A percentile compares a stretch with the other conserved stretches of the same genome.
These are phyloP conservation scores for Chelmon rostratus DNA, from an alignment of 2,797 vertebrate genomes.

Conservation along the genomic window DNA sequence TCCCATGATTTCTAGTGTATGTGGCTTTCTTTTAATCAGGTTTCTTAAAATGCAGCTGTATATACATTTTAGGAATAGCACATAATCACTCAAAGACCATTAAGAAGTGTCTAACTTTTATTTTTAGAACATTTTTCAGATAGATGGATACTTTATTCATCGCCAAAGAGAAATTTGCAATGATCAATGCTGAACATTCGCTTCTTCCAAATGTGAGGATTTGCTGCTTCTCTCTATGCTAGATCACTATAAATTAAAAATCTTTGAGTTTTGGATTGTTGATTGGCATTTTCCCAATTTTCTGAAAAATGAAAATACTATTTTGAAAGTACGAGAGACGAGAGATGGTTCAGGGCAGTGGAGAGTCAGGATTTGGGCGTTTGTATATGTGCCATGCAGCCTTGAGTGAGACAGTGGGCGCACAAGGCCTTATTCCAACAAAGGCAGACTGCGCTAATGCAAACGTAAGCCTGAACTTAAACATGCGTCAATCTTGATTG, in stretches of 20 bases:
- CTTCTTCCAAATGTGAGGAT: neutral
- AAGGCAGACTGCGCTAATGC: slow-evolving; percentile 48
- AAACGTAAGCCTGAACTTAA: slow-evolving; percentile 53
- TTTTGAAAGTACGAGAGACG: no score
- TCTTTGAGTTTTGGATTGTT: neutral
- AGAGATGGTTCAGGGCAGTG: no score
- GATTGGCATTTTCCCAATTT: neutral
- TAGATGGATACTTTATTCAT: no score
- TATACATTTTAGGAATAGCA: slow-evolving; percentile 4
- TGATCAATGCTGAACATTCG: neutral
- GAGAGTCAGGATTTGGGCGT: neutral
- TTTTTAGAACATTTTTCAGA: neutral
- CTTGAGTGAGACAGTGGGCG: slow-evolving; percentile 20
- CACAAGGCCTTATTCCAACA: slow-evolving; percentile 30
- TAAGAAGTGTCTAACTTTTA: neutral
- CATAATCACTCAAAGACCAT: neutral
- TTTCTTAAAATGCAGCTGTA: slow-evolving; percentile 1
- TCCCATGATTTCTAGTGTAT: slow-evolving; percentile 15
- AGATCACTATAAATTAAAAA: neutral
- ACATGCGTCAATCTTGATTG: slow-evolving; percentile 36
- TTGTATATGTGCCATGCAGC: neutral
- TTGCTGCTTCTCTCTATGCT: neutral
- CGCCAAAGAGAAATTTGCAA: no score
- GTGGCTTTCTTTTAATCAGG: slow-evolving; percentile 27
- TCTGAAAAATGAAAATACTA: neutral